Base-by-base conservation (phyloP, 2,797 vertebrate species). In the Decapterus maruadsi region DNA sequence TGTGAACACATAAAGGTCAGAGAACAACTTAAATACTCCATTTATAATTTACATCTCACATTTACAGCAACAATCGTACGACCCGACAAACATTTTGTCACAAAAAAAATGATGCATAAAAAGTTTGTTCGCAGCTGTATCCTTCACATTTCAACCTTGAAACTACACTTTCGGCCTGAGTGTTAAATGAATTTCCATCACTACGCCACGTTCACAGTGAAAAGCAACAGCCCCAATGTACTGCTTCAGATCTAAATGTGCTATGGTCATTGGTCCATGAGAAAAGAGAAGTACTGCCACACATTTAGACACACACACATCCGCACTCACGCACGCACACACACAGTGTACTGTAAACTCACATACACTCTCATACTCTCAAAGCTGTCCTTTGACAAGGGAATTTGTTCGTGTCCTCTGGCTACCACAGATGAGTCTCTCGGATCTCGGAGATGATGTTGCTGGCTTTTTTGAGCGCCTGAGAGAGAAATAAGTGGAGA, bases 371-470 rank as follows among this genome's bases (percentile, higher is more conserved):
- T 82, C 79, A 87, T 53, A 63, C 76, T 73, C 77, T 79, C 65
- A 86, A 74, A 87, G 72, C 56, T 58, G 63, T 86, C 78, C 42
- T 73, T 55, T 62, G 64, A 84, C 63, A 76, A 59, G 58, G 53
- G 62, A 63, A 67, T 51, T 55, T 53, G 81, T 68, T 79, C 0
- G 14, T 72, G 69, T 91, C 83, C 69, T 87, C 85, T 70, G 80
- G 93, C 92, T 95, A 96, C 95, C 95, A 96, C 86, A 96, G 93
- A 84, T 96, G 95, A 14, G 95, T 96, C 86, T 96, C 96, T n/a
- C 96, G 94, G 85, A 96, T 96, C 89, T 96, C 96, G 26, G 93
- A 96, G 90, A 97, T 96, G 67, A 96, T 95, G 89, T 95, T 95
- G 81, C 89, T 96, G 65, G 96, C 96, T 88, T 95, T 96, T 84